phyloP scores from a whole-genome alignment of 64 coral and sea anemone species.

The Montipora cactus region DNA sequence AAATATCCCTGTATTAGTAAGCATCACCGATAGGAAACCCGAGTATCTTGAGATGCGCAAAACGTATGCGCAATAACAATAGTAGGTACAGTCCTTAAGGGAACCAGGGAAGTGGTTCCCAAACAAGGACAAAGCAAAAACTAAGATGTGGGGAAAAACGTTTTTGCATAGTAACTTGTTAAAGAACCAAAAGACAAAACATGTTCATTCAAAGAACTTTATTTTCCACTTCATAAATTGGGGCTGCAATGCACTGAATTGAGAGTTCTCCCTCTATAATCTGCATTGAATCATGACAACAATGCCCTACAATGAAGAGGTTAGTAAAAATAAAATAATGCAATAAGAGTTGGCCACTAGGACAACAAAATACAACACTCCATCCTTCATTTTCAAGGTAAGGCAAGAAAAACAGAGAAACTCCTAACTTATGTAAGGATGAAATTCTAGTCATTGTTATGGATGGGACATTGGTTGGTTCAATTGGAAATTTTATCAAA shows the following conservation, averaged over 20 bases:
- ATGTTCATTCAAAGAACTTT: not conserved
- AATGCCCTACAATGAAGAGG: not conserved
- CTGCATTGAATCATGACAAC: not conserved
- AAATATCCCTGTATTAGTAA: too few species aligned
- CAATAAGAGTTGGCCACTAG: not conserved
- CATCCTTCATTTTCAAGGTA: not conserved
- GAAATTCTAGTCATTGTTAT: not conserved
- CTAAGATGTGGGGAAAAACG: not conserved
- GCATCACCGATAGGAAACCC: too few species aligned
- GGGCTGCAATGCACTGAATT: not conserved
- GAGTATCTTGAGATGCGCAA: too few species aligned
- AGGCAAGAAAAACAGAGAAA: too few species aligned
- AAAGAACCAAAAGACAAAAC: too few species aligned
- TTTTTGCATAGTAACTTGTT: too few species aligned
- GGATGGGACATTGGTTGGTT: not conserved
- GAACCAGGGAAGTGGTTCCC: too few species aligned
- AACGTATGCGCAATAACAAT: too few species aligned
- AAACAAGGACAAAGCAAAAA: not conserved
- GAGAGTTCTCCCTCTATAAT: not conserved
- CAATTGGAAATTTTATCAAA: slow-evolving; percentile 23
- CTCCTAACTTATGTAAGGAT: not conserved
- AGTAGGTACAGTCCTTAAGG: too few species aligned
- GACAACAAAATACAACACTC: not conserved
- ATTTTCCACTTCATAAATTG: not conserved
- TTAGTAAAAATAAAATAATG: slow-evolving; percentile 7